These are phyloP conservation scores for Ploceus nigricollis DNA, from an alignment of 2,113 vertebrate genomes.

Conservation along the genomic window DNA sequence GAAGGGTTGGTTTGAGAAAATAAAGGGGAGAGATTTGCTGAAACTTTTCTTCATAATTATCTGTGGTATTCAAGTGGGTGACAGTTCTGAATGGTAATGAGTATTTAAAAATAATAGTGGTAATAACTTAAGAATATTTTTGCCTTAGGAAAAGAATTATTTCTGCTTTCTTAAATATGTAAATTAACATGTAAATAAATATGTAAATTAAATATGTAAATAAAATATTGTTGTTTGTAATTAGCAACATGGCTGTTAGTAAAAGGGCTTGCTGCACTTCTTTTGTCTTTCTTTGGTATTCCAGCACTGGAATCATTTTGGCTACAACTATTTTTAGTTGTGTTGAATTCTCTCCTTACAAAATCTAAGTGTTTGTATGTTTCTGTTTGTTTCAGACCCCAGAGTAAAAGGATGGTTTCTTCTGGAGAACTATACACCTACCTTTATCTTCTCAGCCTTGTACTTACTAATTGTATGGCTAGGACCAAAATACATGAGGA, in stretches of 20 bases:
- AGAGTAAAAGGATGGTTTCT: slow-evolving; percentile 93
- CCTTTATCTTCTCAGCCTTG: slow-evolving; percentile 83
- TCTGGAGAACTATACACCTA: slow-evolving; percentile 89
- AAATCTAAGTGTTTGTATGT: background rate
- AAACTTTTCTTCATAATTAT: background rate
- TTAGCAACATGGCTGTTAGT: background rate
- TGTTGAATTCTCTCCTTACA: background rate
- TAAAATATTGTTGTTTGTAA: background rate
- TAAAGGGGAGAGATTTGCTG: background rate
- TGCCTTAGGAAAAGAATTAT: background rate
- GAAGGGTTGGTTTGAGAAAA: background rate
- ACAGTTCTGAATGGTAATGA: background rate
- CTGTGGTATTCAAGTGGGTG: background rate
- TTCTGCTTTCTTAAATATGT: background rate
- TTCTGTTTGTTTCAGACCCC: slow-evolving; percentile 80
- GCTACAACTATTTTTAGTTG: background rate
- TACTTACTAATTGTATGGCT: slow-evolving; percentile 93
- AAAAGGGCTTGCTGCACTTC: background rate
- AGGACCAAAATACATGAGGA: slow-evolving; percentile 94
- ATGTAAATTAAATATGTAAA: background rate
- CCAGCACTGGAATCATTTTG: background rate
- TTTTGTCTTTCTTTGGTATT: background rate
- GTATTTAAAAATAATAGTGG: background rate
- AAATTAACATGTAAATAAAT: too few relatives aligned
- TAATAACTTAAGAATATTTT: background rate